Base-by-base conservation (phyloP, 1,140 invertebrate genomes). In the Lethocerus indicus region DNA sequence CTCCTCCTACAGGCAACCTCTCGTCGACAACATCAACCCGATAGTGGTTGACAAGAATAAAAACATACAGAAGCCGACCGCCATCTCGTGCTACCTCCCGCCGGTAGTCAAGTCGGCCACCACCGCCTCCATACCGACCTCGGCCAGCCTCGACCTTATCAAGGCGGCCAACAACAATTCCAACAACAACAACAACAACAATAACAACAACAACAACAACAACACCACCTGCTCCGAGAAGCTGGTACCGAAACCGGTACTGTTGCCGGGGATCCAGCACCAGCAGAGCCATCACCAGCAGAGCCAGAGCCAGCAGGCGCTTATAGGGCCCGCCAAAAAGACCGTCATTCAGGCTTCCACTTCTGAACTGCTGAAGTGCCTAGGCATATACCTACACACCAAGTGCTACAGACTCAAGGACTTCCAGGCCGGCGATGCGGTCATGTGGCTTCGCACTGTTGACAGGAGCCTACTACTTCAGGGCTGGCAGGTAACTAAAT, bases 271-370 rank as follows among this genome's bases (percentile, higher is more conserved):
- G 67, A 68, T 51, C 64, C n/a, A n/a, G n/a, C n/a, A n/a, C n/a
- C n/a, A n/a, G n/a, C n/a, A n/a, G n/a, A n/a, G n/a, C n/a, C n/a
- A n/a, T n/a, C n/a, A n/a, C n/a, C n/a, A n/a, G n/a, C n/a, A n/a
- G n/a, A n/a, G n/a, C n/a, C n/a, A n/a, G n/a, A n/a, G n/a, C n/a
- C n/a, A n/a, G n/a, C n/a, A n/a, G n/a, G 28, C 59, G 49, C 47
- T 59, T 54, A 55, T 63, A 56, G 52, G 64, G 57, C 69, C 73
- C 57, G 65, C 71, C 59, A 52, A 68, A 58, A 83, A 84, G 71
- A 95, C 91, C 20, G 88, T 98, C 24, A 95, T 98, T 61, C 93
- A 98, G 70, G 95, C 95, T 29, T 96, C 91, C 47, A 98, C 94
- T 1, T 94, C 91, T 20, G 94, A 98, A 71, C 74, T 98, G 63